A percentile compares a stretch with the other conserved stretches of the same genome.
Evolutionary conservation across 2,888 invertebrate genomes (phyloP).

Genomic region (Drosophila nr. perissopoda): DNA sequence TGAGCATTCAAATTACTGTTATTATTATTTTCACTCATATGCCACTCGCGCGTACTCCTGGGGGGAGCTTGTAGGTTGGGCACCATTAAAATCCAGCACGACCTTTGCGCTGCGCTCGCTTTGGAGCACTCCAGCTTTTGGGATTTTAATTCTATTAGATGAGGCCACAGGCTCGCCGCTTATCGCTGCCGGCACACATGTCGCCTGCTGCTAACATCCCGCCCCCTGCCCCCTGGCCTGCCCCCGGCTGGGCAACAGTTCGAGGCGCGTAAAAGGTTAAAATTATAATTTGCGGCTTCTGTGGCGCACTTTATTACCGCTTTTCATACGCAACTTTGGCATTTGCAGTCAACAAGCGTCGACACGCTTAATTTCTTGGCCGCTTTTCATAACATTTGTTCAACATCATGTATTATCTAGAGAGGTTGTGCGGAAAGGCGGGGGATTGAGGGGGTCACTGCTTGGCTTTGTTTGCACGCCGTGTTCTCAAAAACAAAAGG

Average conservation of each 20-base stretch:
- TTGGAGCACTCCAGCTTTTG: constrained; percentile 66
- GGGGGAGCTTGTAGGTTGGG: constrained; percentile 9
- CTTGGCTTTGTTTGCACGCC: constrained; percentile 41
- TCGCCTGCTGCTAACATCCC: constrained; percentile 24
- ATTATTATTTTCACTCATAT: constrained; percentile 80
- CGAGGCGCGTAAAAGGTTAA: constrained; percentile 71
- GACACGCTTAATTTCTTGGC: constrained; percentile 81
- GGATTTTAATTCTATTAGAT: constrained; percentile 76
- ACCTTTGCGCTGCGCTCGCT: constrained; percentile 63
- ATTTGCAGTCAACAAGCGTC: constrained; percentile 80
- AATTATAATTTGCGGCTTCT: constrained; percentile 78
- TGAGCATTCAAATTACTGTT: constrained; percentile 79
- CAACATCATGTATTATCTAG: constrained; percentile 60
- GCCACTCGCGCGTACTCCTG: constrained; percentile 39
- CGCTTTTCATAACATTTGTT: constrained; percentile 75
- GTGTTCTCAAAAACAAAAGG: constrained; percentile 61
- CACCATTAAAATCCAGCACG: constrained; percentile 67
- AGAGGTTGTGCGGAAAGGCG: not conserved
- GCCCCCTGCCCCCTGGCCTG: not conserved
- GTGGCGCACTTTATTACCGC: constrained; percentile 70
- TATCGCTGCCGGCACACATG: constrained; percentile 70
- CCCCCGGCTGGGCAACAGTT: constrained; percentile 38
- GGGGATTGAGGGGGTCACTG: not conserved
- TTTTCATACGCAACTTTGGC: constrained; percentile 69
- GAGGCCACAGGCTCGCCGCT: constrained; percentile 55